Percentiles rank a stretch among this genome's conserved stretches.
Evolutionary conservation across 2,113 vertebrate genomes (phyloP).

Genomic region (Gambusia holbrooki): DNA sequence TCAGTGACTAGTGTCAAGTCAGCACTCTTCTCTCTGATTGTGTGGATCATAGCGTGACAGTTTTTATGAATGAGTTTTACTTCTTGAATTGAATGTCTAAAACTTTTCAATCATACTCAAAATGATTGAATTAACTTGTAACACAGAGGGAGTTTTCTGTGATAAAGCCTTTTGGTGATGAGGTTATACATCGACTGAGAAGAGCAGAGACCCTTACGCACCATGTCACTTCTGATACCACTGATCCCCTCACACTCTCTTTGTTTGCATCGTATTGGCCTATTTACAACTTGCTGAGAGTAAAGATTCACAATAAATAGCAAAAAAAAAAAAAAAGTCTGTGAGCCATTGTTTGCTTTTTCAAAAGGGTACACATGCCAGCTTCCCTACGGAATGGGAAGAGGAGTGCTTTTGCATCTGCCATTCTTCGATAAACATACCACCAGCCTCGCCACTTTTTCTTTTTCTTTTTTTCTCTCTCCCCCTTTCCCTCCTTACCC

Average conservation of each 20-base stretch:
- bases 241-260: constrained; percentile 46
- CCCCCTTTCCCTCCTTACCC: constrained; percentile 39
- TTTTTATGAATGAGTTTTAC: not conserved
- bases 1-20: not conserved
- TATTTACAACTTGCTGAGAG: constrained; percentile 71
- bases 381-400: constrained; percentile 68
- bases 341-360: constrained; percentile 78
- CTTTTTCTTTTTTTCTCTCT: constrained; percentile 3
- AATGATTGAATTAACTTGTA: constrained; percentile 9
- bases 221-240: constrained; percentile 62
- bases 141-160: constrained; percentile 23
- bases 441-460: constrained; percentile 55
- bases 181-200: constrained; percentile 32
- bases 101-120: not conserved
- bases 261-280: constrained; percentile 70
- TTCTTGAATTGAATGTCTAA: not conserved
- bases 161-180: constrained; percentile 16
- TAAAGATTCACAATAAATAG: constrained; percentile 56
- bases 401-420: constrained; percentile 75
- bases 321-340: constrained; percentile 46
- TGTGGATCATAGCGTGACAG: not conserved
- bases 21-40: not conserved
- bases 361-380: constrained; percentile 75
- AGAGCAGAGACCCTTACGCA: constrained; percentile 31
- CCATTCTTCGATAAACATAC: constrained; percentile 78